phyloP scores from a whole-genome alignment of 2,797 vertebrate genomes.

The Galaxias olidus region DNA sequence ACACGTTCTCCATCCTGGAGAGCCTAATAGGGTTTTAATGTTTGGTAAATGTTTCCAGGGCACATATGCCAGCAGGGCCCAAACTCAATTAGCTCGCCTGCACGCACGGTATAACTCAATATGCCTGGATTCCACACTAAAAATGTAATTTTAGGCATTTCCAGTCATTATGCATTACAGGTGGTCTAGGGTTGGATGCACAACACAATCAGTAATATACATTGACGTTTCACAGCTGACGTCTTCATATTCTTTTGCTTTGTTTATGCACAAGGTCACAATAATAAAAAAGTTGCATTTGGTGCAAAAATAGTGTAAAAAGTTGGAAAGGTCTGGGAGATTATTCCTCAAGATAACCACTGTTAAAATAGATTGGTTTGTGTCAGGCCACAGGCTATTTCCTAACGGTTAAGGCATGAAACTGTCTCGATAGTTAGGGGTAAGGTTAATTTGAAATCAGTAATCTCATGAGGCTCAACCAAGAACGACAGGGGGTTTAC shows the following conservation, averaged over 20 bases:
- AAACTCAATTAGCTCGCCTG: constrained; percentile 71
- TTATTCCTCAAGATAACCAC: too few relatives aligned
- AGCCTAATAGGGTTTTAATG: constrained; percentile 70
- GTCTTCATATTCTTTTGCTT: neutral
- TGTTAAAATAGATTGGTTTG: too few relatives aligned
- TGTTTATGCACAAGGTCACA: neutral
- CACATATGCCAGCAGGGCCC: constrained; percentile 68
- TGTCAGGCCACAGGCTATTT: too few relatives aligned
- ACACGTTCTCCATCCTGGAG: constrained; percentile 59
- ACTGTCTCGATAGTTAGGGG: too few relatives aligned
- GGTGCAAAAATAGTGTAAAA: too few relatives aligned
- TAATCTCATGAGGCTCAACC: constrained; percentile 51
- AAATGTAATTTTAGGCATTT: constrained; percentile 70
- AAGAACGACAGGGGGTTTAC: constrained; percentile 43
- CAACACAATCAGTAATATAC: constrained; percentile 25
- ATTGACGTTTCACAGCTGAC: constrained; percentile 19
- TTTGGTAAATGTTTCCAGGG: constrained; percentile 73
- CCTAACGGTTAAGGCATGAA: too few relatives aligned
- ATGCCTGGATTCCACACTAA: constrained; percentile 65
- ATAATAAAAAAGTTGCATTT: too few relatives aligned
- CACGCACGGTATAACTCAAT: constrained; percentile 70
- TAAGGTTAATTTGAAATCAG: constrained; percentile 41
- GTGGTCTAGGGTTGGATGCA: constrained; percentile 37
- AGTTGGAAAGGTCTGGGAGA: too few relatives aligned
- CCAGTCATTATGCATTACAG: constrained; percentile 58